Base-by-base conservation (phyloP, 2,113 vertebrate genomes). In the Buteo buteo region DNA sequence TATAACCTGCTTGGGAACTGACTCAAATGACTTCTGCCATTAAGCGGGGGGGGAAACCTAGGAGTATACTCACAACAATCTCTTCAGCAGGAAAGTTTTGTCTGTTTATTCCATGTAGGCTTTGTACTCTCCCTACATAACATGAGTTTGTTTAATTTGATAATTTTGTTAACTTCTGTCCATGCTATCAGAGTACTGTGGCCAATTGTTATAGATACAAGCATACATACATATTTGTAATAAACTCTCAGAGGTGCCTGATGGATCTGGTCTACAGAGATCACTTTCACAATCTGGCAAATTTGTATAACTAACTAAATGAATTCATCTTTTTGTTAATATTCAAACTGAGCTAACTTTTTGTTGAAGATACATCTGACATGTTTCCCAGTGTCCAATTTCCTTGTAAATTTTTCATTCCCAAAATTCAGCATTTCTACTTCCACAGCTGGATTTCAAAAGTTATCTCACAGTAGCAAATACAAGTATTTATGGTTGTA, bases 321-420 rank as follows among this genome's bases (percentile, higher is more conserved):
- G 0, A 66, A 38, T 55, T 64, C 0, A 31, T 44, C 1, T 59
- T 62, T 83, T 21, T 25, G 3, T 44, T 47, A 61, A 70, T 18
- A 1, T 44, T 85, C 34, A 54, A 40, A 22, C 4, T 17, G 15
- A 81, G 22, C 0, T 34, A 20, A 47, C 5, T 42, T 59, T 83
- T 14, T 38, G 13, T 52, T 81, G 20, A 67, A 81, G 8, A n/a
- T 17, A 45, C 2, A 36, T 11, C 3, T 74, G 10, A 2, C 1
- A 3, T 32, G 12, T 42, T 80, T 88, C 52, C 17, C 16, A n/a
- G 4, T 25, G 10, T 54, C 12, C 5, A 42, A 11, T 79, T 52
- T 55, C 10, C 13, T 29, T 50, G 6, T 29, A 29, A 42, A 36
- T 42, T 71, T 85, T 76, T 86, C 5, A 21, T 67, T 67, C 14